Evolutionary conservation across 1,140 invertebrate species (phyloP).

Genomic region (Chironomus striatipennis): DNA sequence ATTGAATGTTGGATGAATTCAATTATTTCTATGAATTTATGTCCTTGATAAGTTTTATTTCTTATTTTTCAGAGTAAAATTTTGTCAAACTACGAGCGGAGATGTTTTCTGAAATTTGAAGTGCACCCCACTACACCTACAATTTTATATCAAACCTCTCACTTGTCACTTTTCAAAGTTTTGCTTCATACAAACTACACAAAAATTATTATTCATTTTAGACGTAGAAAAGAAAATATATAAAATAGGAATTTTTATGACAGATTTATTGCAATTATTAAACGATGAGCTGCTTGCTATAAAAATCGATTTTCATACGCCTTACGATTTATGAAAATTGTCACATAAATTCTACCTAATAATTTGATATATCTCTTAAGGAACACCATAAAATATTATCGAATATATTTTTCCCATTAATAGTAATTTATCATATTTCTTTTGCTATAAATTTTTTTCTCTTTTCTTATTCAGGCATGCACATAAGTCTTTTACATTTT

Average conservation of each 20-base stretch:
- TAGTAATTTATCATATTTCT: slow-evolving; percentile 22
- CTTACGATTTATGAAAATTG: background rate
- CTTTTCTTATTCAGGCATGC: background rate
- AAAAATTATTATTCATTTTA: too few relatives aligned
- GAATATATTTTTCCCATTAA: background rate
- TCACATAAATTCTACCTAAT: slow-evolving; percentile 10
- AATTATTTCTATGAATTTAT: too few relatives aligned
- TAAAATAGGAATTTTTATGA: background rate
- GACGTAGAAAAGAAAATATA: too few relatives aligned
- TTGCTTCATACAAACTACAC: too few relatives aligned
- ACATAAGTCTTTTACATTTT: background rate
- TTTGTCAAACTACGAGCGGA: too few relatives aligned
- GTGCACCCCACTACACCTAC: too few relatives aligned
- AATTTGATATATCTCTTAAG: slow-evolving; percentile 15
- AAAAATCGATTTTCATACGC: slow-evolving; percentile 18
- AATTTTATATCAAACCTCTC: too few relatives aligned
- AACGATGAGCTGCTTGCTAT: slow-evolving; percentile 18
- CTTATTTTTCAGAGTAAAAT: too few relatives aligned
- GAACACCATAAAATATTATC: slow-evolving; percentile 12
- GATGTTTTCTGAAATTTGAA: too few relatives aligned
- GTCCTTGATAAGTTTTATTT: too few relatives aligned
- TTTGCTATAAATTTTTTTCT: background rate
- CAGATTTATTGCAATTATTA: slow-evolving; percentile 24
- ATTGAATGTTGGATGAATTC: too few relatives aligned
- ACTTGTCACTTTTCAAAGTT: too few relatives aligned